Evolutionary conservation across 2,888 invertebrate genomes (phyloP), one percentile per base, ranked within the genome.

Genomic region (Oscheius onirici): DNA sequence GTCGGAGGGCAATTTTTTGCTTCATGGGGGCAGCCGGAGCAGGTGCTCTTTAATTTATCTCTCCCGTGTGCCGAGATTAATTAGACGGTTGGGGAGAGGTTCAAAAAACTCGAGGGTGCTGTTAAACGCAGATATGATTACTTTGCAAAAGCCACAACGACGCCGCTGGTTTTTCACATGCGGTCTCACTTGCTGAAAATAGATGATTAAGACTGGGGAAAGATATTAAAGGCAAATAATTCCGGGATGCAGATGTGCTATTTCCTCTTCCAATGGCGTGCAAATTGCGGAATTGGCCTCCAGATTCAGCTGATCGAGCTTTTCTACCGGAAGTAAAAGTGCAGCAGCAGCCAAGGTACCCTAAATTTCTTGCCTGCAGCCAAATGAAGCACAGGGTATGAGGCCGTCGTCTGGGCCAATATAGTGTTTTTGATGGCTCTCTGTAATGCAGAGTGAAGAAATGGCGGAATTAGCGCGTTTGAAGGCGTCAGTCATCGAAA

Each of bases 401-500:
- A 34, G 34, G 34, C 34, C 34, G 8, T 8, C 34, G 34, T 34
- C 34, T 34, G 34, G 34, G n/a, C 58, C 41, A 49, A 63, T 26
- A 63, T 63, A 63, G 63, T 63, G 63, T 49, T 41, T 63, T 63
- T 63, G 63, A 63, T 63, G 49, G 49, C 24, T n/a, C n/a, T n/a
- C n/a, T 63, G 46, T 34, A 8, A 34, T 34, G 49, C 8, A 46
- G 24, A n/a, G 63, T 63, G 49, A 63, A 63, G 63, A 63, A 63
- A 63, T 63, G 63, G 63, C 63, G 28, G 63, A 63, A 63, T 63
- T 63, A 63, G 63, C 49, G 63, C 63, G 63, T 63, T 63, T 63
- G 63, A 63, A 49, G 63, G 63, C 63, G 63, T 63, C 63, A 46
- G 63, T 63, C 63, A 63, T 63, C 49, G 54, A 66, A 60, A 60